phyloP scores from a whole-genome alignment of 2,797 vertebrate species.

The Darevskia nairensis region DNA sequence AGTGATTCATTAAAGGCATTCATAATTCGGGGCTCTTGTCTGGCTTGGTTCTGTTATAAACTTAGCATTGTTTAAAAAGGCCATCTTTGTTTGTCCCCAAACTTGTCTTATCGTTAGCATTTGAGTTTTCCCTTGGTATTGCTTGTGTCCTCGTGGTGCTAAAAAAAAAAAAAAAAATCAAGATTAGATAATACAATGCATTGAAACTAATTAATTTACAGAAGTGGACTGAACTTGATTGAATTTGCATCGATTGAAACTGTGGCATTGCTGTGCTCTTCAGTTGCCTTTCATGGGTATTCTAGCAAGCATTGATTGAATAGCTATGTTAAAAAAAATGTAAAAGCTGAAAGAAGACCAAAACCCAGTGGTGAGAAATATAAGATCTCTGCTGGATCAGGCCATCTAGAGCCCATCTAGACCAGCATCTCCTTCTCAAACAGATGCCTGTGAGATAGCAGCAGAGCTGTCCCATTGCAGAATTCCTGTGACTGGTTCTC shows the following conservation, averaged over 20 bases:
- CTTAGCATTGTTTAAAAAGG: slow-evolving; percentile 50
- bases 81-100: slow-evolving; percentile 30
- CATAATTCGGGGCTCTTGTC: neutral
- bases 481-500: too few species aligned
- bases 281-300: slow-evolving; percentile 34
- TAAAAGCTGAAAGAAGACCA: slow-evolving; percentile 26
- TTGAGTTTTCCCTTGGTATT: slow-evolving; percentile 14
- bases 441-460: too few species aligned
- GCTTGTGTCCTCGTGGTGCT: slow-evolving; percentile 11
- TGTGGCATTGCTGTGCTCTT: slow-evolving; percentile 39
- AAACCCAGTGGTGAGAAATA: too few species aligned
- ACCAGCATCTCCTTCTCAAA: too few species aligned
- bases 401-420: neutral
- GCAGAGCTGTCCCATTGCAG: too few species aligned
- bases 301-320: slow-evolving; percentile 4
- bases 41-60: slow-evolving; percentile 54
- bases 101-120: neutral
- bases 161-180: neutral
- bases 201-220: slow-evolving; percentile 54
- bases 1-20: slow-evolving; percentile 46
- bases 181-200: slow-evolving; percentile 24
- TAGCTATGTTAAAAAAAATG: neutral
- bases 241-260: slow-evolving; percentile 51
- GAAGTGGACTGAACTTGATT: slow-evolving; percentile 21
- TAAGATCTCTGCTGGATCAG: neutral